Base-by-base conservation (phyloP, 1,140 invertebrate species). In the Semibalanus balanoides region DNA sequence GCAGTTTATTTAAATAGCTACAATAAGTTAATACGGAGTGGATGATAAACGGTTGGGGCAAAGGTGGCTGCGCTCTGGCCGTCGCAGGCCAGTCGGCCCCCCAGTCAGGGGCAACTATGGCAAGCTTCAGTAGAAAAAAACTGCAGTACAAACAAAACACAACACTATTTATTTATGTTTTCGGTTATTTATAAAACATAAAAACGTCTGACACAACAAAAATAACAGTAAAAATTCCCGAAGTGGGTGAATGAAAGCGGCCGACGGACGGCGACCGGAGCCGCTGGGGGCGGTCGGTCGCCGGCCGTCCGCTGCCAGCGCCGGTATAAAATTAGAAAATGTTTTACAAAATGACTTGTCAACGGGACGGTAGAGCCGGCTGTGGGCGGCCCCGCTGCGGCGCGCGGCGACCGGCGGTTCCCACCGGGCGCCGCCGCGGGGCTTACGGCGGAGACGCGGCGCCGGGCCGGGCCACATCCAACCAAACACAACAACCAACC, bases 1-100 rank as follows among this genome's bases (percentile, higher is more conserved):
- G 69, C 29, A 75, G 31, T 75, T 75, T 75, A 75, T 75, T 70
- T 5, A 29, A 75, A 74, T 43, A 74, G 35, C 27, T 74, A 74
- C 35, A 74, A 43, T 74, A 74, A 43, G 35, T 74, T 74, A 43
- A 51, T 74, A 74, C n/a, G n/a, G 28, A n/a, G 35, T 30, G n/a
- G 51, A 29, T n/a, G 27, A 64, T 64, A 64, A 64, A 64, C 51
- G 51, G 11, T 64, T 25, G 14, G 51, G 22, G 1, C 51, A 64
- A 25, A 25, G 14, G 9, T 25, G 51, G 22, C 51, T 64, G 51
- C 5, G 35, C 35, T 5, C 35, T 17, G 35, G 35, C 5, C 35
- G 51, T 25, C 22, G 22, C 51, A 22, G 22, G 9, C 22, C 51
- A 25, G 22, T 64, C 51, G 22, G 22, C 51, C 11, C n/a, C 51